Conservation (phyloP, 2,888 invertebrate species). For the Acanthosoma haemorrhoidale region DNA sequence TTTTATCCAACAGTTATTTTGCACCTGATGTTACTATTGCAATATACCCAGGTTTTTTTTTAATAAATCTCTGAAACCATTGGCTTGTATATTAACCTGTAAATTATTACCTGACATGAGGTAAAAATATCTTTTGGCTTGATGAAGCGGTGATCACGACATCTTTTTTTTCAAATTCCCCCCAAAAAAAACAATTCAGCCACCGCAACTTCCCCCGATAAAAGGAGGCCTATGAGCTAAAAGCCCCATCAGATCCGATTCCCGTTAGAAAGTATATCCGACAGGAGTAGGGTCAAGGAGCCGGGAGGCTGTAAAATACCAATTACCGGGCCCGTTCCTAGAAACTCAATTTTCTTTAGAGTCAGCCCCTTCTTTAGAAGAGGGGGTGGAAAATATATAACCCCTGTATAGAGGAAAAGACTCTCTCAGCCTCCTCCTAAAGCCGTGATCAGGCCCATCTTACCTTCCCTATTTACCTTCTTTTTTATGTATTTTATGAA, state of each 20-base stretch:
- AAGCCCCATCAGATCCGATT: not conserved
- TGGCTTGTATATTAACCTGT: too few species aligned
- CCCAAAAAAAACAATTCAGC: too few species aligned
- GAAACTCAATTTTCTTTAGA: conserved; percentile 26
- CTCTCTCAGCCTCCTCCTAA: not conserved
- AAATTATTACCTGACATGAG: too few species aligned
- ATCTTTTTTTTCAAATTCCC: too few species aligned
- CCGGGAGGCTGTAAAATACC: conserved; percentile 16
- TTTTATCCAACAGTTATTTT: too few species aligned
- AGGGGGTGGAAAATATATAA: conserved; percentile 21
- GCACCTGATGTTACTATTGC: too few species aligned
- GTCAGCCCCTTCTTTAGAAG: not conserved
- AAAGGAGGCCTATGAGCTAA: too few species aligned
- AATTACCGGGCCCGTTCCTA: conserved; percentile 19
- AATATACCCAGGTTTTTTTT: too few species aligned
- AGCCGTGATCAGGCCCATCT: conserved; percentile 8
- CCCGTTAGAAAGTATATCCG: not conserved
- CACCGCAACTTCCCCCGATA: too few species aligned
- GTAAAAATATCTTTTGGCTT: too few species aligned
- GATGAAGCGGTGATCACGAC: too few species aligned
- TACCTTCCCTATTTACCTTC: not conserved
- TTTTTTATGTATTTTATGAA: not conserved
- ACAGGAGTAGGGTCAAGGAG: not conserved
- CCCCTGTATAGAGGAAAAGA: not conserved
- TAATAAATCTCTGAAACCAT: too few species aligned